phyloP scores from a whole-genome alignment of 2,797 vertebrate species.

The Remorina albescens region DNA sequence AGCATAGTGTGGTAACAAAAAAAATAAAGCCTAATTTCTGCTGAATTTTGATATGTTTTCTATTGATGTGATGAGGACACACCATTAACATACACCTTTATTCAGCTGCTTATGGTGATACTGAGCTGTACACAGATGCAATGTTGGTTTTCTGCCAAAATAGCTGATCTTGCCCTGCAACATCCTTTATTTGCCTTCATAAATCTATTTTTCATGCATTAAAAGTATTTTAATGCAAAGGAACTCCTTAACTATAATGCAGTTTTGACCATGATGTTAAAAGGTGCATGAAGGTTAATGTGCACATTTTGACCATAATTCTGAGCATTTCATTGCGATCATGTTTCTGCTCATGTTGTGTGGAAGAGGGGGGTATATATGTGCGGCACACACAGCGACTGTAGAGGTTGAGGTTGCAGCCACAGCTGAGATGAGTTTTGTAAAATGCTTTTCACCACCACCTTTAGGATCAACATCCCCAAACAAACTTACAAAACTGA shows the following conservation, averaged over 20 bases:
- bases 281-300: neutral
- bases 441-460: neutral
- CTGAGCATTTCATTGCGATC: neutral
- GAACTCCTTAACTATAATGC: neutral
- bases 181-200: no score
- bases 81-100: no score
- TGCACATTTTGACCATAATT: neutral
- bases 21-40: neutral
- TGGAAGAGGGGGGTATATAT: neutral
- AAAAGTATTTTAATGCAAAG: slow-evolving; percentile 1
- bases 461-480: slow-evolving; percentile 1
- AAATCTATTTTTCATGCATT: no score
- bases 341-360: neutral
- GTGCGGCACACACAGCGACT: neutral
- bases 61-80: neutral
- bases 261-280: neutral
- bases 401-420: neutral
- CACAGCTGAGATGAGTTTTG: neutral
- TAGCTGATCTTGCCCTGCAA: no score
- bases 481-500: slow-evolving; percentile 10
- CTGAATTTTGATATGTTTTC: neutral
- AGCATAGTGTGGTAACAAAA: neutral
- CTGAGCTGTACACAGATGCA: neutral
- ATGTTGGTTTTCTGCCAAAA: neutral
- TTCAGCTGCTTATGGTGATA: no score